phyloP scores from a whole-genome alignment of 2,113 vertebrate genomes.

The Tichodroma muraria region DNA sequence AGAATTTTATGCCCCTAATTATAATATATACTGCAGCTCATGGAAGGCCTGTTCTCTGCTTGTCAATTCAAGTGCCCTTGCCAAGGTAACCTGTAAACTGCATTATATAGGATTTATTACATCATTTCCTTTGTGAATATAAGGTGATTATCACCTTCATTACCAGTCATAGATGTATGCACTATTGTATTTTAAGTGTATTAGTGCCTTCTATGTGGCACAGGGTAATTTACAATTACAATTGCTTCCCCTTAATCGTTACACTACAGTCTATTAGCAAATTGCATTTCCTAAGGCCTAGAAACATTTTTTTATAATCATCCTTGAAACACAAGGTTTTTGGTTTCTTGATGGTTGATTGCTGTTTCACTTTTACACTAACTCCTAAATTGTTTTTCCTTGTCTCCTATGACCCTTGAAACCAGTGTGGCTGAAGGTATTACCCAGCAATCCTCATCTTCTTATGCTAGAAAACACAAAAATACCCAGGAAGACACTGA shows the following conservation, averaged over 20 bases:
- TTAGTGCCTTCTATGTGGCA: conserved; percentile 48
- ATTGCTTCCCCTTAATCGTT: conserved; percentile 28
- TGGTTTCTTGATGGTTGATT: not conserved
- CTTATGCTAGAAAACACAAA: not conserved
- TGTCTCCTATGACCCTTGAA: not conserved
- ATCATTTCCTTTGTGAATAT: conserved; percentile 62
- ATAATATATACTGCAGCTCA: conserved; percentile 12
- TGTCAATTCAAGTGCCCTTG: conserved; percentile 35
- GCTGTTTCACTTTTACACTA: not conserved
- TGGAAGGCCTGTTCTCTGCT: not conserved
- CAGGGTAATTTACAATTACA: conserved; percentile 49
- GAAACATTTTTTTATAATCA: not conserved
- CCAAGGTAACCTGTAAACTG: conserved; percentile 61
- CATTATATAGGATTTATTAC: conserved; percentile 55
- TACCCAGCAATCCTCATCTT: not conserved
- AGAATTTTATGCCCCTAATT: conserved; percentile 49
- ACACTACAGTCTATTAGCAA: conserved; percentile 24
- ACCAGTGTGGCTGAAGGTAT: not conserved
- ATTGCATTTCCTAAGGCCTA: conserved; percentile 7
- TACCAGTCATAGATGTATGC: conserved; percentile 53
- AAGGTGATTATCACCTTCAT: conserved; percentile 61
- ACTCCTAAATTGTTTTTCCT: not conserved
- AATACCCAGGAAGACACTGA: not conserved
- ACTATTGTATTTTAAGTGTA: conserved; percentile 56
- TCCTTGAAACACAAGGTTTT: not conserved